Evolutionary conservation across 1,140 invertebrate genomes (phyloP), one percentile per base, ranked within the genome.

Genomic region (Drosophila lacertosa): DNA sequence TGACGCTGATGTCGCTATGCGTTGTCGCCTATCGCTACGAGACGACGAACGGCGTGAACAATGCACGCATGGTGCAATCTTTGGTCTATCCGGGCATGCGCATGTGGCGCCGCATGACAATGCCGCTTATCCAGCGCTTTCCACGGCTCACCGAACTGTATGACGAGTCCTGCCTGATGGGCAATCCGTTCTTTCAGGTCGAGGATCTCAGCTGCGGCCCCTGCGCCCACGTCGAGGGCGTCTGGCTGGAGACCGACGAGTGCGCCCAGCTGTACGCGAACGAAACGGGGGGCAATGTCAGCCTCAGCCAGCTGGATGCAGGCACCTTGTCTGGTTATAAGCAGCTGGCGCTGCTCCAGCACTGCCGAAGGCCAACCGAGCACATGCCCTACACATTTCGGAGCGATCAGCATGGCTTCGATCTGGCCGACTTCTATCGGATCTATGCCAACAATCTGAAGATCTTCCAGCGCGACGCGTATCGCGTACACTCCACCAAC

Each of bases 81-180:
- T 91, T 93, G 26, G 92, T 92, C 16, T 93, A 93, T 88, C 92
- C 92, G n/a, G 91, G 92, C 3, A 91, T 93, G 84, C 92, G 92
- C 24, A 80, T 93, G 44, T 88, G 93, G 77, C 82, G 92, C 1
- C 90, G 89, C 24, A 81, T 93, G 69, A 92, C 92, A 24, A 90
- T 93, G 74, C 92, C 92, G 29, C 68, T 93, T 0, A 92, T 93
- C 13, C 91, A 91, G 60, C 68, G 89, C 47, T 93, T 92, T 83
- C 92, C 92, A 11, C 90, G 89, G 2, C 76, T 91, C 1, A 93
- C 92, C 45, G 91, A 94, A 81, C 93, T 94, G 35, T 95, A 96
- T 77, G 95, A 96, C 90, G 95, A 96, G 91, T 94, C 93, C 74
- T 96, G 95, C 78, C 86, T 96, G 24, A 88, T 96, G 50, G 92